A percentile compares a stretch with the other conserved stretches of the same genome.
Conservation (phyloP, 2,888 invertebrate species). For the Balanococcus diminutus region DNA sequence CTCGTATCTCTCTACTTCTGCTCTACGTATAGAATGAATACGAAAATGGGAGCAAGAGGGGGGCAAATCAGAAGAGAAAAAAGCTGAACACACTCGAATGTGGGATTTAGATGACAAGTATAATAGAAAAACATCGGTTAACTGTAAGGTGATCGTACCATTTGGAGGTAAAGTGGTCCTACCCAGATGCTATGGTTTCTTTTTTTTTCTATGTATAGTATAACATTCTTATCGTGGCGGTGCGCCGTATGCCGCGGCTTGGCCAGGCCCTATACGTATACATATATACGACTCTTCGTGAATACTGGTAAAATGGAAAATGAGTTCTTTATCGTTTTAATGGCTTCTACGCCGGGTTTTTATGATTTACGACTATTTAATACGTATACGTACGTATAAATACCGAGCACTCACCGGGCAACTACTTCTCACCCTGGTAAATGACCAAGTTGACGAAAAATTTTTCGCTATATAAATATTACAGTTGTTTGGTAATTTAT, state of each 20-base stretch:
- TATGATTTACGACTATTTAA: slow-evolving; percentile 34
- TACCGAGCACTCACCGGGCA: not conserved
- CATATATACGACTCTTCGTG: too few species aligned
- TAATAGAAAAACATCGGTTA: slow-evolving; percentile 42
- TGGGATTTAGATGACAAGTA: slow-evolving; percentile 38
- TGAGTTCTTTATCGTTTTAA: slow-evolving; percentile 40
- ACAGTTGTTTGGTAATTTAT: not conserved
- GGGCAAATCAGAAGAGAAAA: not conserved
- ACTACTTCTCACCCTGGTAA: not conserved
- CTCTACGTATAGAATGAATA: not conserved
- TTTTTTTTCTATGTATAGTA: not conserved
- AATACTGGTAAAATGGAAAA: slow-evolving; percentile 32
- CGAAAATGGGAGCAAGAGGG: not conserved
- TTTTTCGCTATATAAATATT: not conserved
- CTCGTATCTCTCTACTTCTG: not conserved
- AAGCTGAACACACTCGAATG: slow-evolving; percentile 24
- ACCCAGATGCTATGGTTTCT: slow-evolving; percentile 38
- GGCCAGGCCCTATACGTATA: not conserved
- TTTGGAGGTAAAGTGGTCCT: slow-evolving; percentile 42
- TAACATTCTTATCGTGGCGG: slow-evolving; percentile 11
- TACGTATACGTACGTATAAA: not conserved
- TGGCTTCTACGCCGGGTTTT: slow-evolving; percentile 17
- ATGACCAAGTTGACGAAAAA: slow-evolving; percentile 34
- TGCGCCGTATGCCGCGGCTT: not conserved
- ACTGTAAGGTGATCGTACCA: slow-evolving; percentile 40